Base-by-base conservation (phyloP, 2,888 invertebrate species). In the Amphiduros pacificus region DNA sequence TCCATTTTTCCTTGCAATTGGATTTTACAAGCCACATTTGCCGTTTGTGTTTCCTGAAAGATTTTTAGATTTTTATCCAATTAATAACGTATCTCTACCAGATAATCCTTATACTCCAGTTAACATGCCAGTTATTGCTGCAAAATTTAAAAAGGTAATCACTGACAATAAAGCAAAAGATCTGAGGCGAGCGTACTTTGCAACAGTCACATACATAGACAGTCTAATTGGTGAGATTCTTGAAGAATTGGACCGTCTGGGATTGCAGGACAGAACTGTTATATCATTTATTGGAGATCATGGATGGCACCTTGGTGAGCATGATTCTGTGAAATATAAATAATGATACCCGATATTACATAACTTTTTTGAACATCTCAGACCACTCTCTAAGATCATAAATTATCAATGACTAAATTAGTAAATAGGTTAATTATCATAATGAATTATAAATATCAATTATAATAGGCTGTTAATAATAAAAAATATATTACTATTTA, bases 221-320 rank as follows among this genome's bases (percentile, higher is more conserved):
- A 52, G 49, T n/a, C 55, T 68, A 14, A 54, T 73, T 5, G 73
- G 72, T 2, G 24, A 44, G 14, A 64, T 71, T 2, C 29, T 71
- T 0, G 31, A 53, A n/a, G 64, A 69, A 53, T 56, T 73, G 4
- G 36, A 68, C 11, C 44, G 49, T 6, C 62, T 67, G 4, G 71
- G 69, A 3, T 51, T 73, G 9, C 57, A 50, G 26, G 63, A 70
- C 22, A 56, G 70, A 44, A 72, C 73, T 1, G 68, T 73, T 20
- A 55, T 73, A 6, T 70, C 70, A 9, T 71, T 74, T 60, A 63
- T 55, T 44, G 73, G 72, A 0, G 74, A 74, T 50, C 71, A 73
- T 53, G 74, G 74, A 6, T 74, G 71, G 69, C 72, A 73, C 40
- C 69, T 74, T 4, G 74, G 64, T 11, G 64, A 64, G 32, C n/a